Evolutionary conservation across 35 echinoderm and acorn worm genomes (phyloP).

Genomic region (Lytechinus variegatus): DNA sequence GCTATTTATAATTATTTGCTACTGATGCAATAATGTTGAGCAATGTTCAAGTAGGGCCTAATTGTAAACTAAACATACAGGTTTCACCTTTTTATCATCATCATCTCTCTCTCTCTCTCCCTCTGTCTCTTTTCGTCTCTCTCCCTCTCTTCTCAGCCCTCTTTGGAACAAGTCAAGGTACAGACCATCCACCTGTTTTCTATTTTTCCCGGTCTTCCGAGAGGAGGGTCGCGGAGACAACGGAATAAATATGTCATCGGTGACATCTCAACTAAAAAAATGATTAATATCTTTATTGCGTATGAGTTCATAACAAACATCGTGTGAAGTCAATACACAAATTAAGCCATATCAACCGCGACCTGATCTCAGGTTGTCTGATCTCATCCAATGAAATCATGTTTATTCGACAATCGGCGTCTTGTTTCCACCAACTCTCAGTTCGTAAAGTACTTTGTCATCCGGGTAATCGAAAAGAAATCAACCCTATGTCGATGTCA

Average conservation of each 20-base stretch:
- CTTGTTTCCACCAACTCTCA: slow-evolving; percentile 36
- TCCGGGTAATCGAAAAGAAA: slow-evolving; percentile 26
- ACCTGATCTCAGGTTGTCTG: slow-evolving; percentile 38
- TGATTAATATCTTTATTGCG: slow-evolving; percentile 54
- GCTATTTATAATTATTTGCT: no score
- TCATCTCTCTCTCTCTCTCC: no score
- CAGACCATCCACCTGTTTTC: slow-evolving; percentile 41
- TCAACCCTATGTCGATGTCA: not conserved
- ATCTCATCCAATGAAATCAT: slow-evolving; percentile 38
- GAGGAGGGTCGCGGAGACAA: not conserved
- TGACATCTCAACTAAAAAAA: slow-evolving; percentile 37
- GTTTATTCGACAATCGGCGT: slow-evolving; percentile 49
- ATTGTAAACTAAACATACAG: no score
- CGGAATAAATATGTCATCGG: slow-evolving; percentile 45
- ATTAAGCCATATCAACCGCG: slow-evolving; percentile 30
- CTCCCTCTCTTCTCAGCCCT: no score
- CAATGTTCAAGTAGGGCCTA: no score
- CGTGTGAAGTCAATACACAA: slow-evolving; percentile 37
- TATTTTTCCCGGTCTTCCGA: slow-evolving; percentile 21
- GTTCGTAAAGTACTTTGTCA: slow-evolving; percentile 40
- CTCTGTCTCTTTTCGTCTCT: no score
- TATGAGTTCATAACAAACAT: slow-evolving; percentile 53
- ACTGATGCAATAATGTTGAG: no score
- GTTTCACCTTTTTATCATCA: no score
- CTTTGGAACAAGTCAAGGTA: not conserved